Percentiles rank a stretch among this genome's conserved stretches.
phyloP scores from a whole-genome alignment of 2,113 vertebrate species.

The Tetrax tetrax region DNA sequence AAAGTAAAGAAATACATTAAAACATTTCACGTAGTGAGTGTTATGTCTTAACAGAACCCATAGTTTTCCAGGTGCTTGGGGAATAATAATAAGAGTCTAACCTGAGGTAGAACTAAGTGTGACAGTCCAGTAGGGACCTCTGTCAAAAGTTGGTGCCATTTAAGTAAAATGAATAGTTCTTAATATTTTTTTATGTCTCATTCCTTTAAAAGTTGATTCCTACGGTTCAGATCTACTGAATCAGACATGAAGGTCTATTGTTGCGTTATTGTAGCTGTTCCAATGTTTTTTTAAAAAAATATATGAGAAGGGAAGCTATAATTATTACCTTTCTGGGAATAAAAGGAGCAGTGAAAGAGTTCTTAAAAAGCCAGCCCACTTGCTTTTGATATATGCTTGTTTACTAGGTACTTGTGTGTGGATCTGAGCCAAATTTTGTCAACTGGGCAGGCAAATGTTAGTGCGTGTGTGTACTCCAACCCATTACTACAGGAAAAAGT shows the following conservation, averaged over 20 bases:
- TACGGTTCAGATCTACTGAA: background rate
- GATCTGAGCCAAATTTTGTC: background rate
- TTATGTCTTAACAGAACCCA: background rate
- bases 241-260: background rate
- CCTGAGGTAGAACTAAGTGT: background rate
- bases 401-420: background rate
- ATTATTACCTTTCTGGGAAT: background rate
- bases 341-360: background rate
- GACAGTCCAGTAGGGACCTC: background rate
- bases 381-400: background rate
- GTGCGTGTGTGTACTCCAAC: background rate
- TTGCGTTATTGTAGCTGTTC: background rate
- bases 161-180: background rate
- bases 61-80: background rate
- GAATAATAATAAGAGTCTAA: background rate
- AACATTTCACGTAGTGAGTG: background rate
- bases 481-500: background rate
- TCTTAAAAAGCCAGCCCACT: background rate
- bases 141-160: background rate
- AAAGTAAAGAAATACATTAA: background rate
- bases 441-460: background rate
- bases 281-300: background rate
- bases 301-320: background rate
- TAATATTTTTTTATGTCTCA: background rate
- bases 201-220: background rate